Conservation (phyloP, 2,113 vertebrate genomes). For the Phyllopteryx taeniolatus region DNA sequence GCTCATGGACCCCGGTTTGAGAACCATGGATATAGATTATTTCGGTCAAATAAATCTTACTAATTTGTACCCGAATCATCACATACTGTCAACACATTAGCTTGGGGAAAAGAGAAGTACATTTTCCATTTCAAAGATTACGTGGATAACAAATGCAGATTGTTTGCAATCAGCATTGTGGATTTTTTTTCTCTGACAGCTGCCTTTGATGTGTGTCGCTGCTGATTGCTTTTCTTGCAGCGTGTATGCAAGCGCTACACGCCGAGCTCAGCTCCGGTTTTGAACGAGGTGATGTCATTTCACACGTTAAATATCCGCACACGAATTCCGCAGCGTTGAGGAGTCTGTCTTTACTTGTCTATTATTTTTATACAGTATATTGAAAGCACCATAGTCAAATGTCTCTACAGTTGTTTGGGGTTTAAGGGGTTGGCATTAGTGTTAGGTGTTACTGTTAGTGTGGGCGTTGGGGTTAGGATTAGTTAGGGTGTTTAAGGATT, state of each 20-base stretch:
- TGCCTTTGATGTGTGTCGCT: slow-evolving; percentile 6
- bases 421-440: not conserved
- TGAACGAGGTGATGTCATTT: not conserved
- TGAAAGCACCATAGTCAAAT: not conserved
- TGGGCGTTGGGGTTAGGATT: too few relatives aligned
- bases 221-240: slow-evolving; percentile 6
- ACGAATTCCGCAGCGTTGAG: not conserved
- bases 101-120: not conserved
- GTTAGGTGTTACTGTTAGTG: too few relatives aligned
- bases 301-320: not conserved
- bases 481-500: too few relatives aligned
- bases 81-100: not conserved
- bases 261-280: not conserved
- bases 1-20: not conserved
- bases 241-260: not conserved
- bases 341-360: not conserved
- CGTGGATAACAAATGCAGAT: not conserved
- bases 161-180: slow-evolving; percentile 8
- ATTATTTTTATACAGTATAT: not conserved
- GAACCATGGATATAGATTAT: not conserved
- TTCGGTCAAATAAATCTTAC: not conserved
- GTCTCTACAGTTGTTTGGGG: not conserved
- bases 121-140: not conserved
- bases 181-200: not conserved
- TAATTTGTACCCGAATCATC: not conserved